phyloP scores from a whole-genome alignment of 2,797 vertebrate species.

The Rhinella marina region DNA sequence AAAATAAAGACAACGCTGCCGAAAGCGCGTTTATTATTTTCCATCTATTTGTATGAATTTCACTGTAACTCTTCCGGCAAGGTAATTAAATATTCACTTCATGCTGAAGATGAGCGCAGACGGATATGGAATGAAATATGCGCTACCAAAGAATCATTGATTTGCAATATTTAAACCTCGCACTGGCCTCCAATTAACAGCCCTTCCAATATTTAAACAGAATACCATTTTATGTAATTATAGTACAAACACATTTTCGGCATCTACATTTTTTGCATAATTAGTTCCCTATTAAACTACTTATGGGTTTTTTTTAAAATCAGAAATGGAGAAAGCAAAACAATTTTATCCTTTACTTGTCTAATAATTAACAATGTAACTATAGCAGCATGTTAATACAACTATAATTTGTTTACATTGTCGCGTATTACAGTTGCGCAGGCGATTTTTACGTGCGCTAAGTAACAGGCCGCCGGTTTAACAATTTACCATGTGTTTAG shows the following conservation, averaged over 20 bases:
- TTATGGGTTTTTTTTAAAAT: constrained; percentile 75
- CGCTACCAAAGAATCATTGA: constrained; percentile 77
- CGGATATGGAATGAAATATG: constrained; percentile 76
- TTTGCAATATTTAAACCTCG: constrained; percentile 82
- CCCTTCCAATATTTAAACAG: constrained; percentile 83
- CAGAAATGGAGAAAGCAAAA: constrained; percentile 75
- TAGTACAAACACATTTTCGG: constrained; percentile 84
- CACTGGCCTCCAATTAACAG: constrained; percentile 81
- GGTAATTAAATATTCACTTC: constrained; percentile 63
- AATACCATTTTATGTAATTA: constrained; percentile 87
- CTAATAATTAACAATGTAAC: constrained; percentile 81
- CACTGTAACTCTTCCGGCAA: constrained; percentile 15
- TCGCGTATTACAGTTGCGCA: constrained; percentile 80
- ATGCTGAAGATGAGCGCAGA: constrained; percentile 70
- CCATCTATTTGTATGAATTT: constrained; percentile 27
- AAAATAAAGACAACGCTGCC: constrained; percentile 4
- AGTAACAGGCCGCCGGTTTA: constrained; percentile 77
- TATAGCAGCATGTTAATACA: constrained; percentile 80
- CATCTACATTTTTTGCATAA: constrained; percentile 83
- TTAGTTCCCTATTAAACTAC: constrained; percentile 85
- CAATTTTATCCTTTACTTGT: constrained; percentile 80
- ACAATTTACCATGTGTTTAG: constrained; percentile 80
- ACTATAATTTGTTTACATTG: constrained; percentile 83
- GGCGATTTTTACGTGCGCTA: constrained; percentile 78
- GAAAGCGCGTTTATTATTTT: constrained; percentile 41